Conservation (phyloP, 2,113 vertebrate genomes). For the Ailuropoda melanoleuca region DNA sequence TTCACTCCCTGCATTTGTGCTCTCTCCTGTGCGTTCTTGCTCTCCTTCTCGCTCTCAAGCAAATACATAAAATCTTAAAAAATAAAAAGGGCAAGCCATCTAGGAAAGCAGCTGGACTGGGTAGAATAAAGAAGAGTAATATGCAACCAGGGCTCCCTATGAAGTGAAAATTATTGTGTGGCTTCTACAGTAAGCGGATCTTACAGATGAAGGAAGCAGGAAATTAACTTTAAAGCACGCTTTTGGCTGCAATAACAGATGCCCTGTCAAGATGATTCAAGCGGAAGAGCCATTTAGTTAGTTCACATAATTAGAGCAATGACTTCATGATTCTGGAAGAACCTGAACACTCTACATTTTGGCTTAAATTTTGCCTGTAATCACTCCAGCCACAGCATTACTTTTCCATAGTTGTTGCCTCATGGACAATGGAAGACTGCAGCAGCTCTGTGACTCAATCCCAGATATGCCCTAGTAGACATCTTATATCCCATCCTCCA, state of each 20-base stretch:
- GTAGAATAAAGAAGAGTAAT: background rate
- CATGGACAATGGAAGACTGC: background rate
- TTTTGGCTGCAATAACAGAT: background rate
- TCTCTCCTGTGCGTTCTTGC: background rate
- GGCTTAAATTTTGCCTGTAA: background rate
- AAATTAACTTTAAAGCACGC: background rate
- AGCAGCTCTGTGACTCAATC: background rate
- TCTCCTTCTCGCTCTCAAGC: background rate
- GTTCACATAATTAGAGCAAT: background rate
- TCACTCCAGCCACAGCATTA: background rate
- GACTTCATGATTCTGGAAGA: background rate
- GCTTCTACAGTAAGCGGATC: background rate
- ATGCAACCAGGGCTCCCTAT: background rate
- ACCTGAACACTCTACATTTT: background rate
- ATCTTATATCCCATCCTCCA: background rate
- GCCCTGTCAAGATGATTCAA: background rate
- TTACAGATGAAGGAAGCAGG: background rate
- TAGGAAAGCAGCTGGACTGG: background rate
- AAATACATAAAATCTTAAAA: background rate
- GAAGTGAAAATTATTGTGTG: background rate
- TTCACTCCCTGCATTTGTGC: background rate
- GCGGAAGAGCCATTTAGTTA: background rate
- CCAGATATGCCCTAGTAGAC: background rate
- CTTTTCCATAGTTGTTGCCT: background rate
- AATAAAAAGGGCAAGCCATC: background rate